Evolutionary conservation across 2,113 vertebrate genomes (phyloP).

Genomic region (Embiotoca jacksoni): DNA sequence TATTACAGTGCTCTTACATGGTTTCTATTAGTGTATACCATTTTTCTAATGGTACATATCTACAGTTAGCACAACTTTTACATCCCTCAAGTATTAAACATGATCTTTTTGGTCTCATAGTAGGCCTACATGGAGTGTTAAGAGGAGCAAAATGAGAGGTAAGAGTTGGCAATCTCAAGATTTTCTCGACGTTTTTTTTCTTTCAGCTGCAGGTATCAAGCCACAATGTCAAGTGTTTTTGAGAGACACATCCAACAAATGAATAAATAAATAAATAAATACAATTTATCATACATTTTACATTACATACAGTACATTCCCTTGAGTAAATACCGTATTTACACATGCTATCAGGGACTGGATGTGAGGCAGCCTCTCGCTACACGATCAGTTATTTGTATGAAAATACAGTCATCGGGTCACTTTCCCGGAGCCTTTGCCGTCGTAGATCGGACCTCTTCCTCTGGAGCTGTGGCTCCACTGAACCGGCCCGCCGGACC

Average conservation of each 20-base stretch:
- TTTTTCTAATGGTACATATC: slow-evolving; percentile 67
- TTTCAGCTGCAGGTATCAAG: slow-evolving; percentile 57
- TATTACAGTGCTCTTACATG: slow-evolving; percentile 54
- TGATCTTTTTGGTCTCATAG: slow-evolving; percentile 73
- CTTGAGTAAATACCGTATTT: slow-evolving; percentile 81
- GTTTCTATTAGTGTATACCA: slow-evolving; percentile 57
- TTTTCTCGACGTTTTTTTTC: slow-evolving; percentile 52
- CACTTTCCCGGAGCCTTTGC: slow-evolving; percentile 89
- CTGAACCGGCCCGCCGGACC: slow-evolving; percentile 82
- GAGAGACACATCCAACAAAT: slow-evolving; percentile 70
- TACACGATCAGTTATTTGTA: slow-evolving; percentile 42
- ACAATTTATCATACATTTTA: slow-evolving; percentile 85
- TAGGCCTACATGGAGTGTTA: slow-evolving; percentile 67
- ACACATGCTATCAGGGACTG: slow-evolving; percentile 79
- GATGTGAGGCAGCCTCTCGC: slow-evolving; percentile 51
- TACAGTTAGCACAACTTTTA: slow-evolving; percentile 66
- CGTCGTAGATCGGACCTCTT: slow-evolving; percentile 82
- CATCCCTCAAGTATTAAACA: slow-evolving; percentile 67
- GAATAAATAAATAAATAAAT: slow-evolving; percentile 86
- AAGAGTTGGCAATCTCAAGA: slow-evolving; percentile 76
- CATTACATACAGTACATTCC: slow-evolving; percentile 87
- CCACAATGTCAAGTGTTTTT: slow-evolving; percentile 72
- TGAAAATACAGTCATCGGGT: slow-evolving; percentile 87
- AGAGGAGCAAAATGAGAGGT: slow-evolving; percentile 72
- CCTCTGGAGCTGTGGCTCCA: slow-evolving; percentile 83